Evolutionary conservation across 2,113 vertebrate genomes (phyloP).

Genomic region (Poeciliopsis prolifica): DNA sequence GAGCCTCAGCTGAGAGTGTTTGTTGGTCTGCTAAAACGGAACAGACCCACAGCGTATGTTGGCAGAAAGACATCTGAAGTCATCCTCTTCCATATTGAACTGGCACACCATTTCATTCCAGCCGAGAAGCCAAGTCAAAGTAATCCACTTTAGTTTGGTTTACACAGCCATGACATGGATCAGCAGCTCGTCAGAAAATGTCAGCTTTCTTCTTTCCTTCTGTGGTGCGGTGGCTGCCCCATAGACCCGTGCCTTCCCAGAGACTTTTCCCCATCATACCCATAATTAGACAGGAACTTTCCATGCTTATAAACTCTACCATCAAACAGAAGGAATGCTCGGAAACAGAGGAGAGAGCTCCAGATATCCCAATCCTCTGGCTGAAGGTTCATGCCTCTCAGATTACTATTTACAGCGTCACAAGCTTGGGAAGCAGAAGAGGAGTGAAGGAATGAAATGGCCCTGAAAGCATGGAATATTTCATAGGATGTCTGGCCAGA

Average conservation of each 20-base stretch:
- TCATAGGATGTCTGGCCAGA: constrained; percentile 57
- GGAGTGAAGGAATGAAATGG: constrained; percentile 64
- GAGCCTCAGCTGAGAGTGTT: constrained; percentile 1
- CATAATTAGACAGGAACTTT: constrained; percentile 77
- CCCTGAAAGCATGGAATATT: constrained; percentile 49
- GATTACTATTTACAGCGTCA: constrained; percentile 70
- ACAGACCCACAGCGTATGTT: constrained; percentile 27
- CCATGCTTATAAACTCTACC: constrained; percentile 70
- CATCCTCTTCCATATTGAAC: constrained; percentile 40
- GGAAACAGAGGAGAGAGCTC: constrained; percentile 70
- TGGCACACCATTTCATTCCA: constrained; percentile 13
- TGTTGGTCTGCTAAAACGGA: constrained; percentile 26
- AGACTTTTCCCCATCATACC: constrained; percentile 60
- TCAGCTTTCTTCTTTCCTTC: constrained; percentile 24
- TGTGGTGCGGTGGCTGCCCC: constrained; percentile 43
- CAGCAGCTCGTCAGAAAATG: constrained; percentile 48
- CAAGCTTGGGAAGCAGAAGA: constrained; percentile 52
- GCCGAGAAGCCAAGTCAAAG: constrained; percentile 37
- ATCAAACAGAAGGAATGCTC: constrained; percentile 68
- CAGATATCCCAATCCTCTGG: constrained; percentile 73
- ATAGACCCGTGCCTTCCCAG: constrained; percentile 50
- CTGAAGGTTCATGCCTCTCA: constrained; percentile 52
- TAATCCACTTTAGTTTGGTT: constrained; percentile 45
- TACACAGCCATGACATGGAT: constrained; percentile 59
- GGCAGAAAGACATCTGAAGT: constrained; percentile 38